Evolutionary conservation across 1,140 invertebrate species (phyloP).

Genomic region (Brachystomella parvula): DNA sequence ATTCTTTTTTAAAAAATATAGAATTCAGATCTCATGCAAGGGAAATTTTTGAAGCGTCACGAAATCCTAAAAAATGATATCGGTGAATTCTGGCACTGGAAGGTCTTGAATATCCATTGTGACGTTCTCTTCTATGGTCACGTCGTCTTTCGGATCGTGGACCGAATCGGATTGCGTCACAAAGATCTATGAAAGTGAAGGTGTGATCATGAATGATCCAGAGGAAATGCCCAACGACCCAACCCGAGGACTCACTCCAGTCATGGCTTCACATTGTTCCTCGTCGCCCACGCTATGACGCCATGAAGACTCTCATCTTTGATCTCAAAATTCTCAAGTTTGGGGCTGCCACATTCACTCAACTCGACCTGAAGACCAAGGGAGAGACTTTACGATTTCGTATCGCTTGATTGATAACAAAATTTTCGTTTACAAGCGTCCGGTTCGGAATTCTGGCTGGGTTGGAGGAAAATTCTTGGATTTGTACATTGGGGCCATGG

Average conservation of each 20-base stretch:
- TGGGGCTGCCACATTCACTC: conserved; percentile 43
- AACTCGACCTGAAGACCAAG: conserved; percentile 34
- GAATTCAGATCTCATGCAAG: conserved; percentile 66
- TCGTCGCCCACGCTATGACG: conserved; percentile 50
- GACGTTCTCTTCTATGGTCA: conserved; percentile 70
- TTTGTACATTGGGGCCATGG: conserved; percentile 23
- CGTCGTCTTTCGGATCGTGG: conserved; percentile 60
- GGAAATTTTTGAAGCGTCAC: conserved; percentile 62
- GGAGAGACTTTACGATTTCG: conserved; percentile 35
- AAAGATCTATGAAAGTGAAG: conserved; percentile 69
- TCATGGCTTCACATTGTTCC: conserved; percentile 59
- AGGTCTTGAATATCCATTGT: conserved; percentile 70
- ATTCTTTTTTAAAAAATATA: conserved; percentile 42
- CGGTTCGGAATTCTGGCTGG: conserved; percentile 34
- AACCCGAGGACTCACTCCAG: conserved; percentile 62
- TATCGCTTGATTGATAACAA: conserved; percentile 33
- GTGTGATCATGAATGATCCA: conserved; percentile 62
- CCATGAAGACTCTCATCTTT: conserved; percentile 45
- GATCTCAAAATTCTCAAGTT: conserved; percentile 43
- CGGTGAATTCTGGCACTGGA: conserved; percentile 66
- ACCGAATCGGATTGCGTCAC: conserved; percentile 67
- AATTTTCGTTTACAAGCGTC: conserved; percentile 30
- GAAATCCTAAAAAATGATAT: conserved; percentile 62
- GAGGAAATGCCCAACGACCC: conserved; percentile 63
- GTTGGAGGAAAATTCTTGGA: conserved; percentile 35